Percentiles rank a stretch among this genome's conserved stretches.
Evolutionary conservation across 2,888 invertebrate species (phyloP).

Genomic region (Lumbricus terrestris): DNA sequence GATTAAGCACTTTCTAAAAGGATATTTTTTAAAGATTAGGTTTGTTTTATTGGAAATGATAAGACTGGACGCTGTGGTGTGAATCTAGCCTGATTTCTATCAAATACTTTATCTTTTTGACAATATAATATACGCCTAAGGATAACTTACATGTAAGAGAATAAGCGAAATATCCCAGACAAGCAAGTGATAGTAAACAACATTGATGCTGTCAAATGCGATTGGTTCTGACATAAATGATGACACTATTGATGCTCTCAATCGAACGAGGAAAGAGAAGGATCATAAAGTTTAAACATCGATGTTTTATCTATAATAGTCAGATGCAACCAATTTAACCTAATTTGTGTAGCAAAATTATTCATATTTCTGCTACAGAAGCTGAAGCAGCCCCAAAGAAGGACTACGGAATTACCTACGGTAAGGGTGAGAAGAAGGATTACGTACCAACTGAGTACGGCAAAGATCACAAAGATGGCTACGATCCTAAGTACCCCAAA

Average conservation of each 20-base stretch:
- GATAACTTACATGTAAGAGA: no score
- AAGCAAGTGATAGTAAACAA: background rate
- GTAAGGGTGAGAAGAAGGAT: no score
- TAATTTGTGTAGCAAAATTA: background rate
- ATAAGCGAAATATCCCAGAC: background rate
- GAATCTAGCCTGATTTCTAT: no score
- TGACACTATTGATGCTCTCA: background rate
- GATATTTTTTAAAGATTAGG: no score
- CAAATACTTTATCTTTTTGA: no score
- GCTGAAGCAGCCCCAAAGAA: background rate
- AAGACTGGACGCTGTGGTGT: background rate
- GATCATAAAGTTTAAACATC: background rate
- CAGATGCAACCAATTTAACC: no score
- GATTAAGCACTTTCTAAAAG: no score
- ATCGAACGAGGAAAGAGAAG: background rate
- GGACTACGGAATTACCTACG: no score
- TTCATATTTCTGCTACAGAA: background rate
- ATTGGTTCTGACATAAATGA: background rate
- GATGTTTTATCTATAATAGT: background rate
- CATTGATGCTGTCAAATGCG: background rate
- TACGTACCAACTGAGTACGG: no score
- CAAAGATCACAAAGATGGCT: background rate
- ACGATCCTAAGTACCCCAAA: background rate
- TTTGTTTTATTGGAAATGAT: background rate
- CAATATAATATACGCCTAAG: no score